A percentile compares a stretch with the other conserved stretches of the same genome.
phyloP scores from a whole-genome alignment of 2,888 invertebrate species.

The Amiota communis region DNA sequence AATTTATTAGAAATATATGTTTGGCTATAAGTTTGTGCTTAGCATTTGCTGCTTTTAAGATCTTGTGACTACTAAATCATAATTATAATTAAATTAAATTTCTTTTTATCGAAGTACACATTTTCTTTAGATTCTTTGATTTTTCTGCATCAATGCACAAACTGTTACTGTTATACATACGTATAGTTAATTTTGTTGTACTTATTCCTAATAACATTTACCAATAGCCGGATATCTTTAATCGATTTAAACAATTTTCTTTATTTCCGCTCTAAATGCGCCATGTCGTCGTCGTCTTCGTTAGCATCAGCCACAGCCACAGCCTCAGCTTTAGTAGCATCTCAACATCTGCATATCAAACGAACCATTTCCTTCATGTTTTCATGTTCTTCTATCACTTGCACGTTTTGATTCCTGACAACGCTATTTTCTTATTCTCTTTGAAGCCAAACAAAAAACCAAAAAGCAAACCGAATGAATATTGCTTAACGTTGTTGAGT shows the following conservation, averaged over 20 bases:
- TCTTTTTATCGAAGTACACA: no score
- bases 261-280: constrained; percentile 50
- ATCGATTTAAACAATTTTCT: constrained; percentile 62
- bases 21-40: no score
- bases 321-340: no score
- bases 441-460: constrained; percentile 10
- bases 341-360: neutral
- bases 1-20: no score
- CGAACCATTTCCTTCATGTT: neutral
- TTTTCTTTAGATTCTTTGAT: neutral
- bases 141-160: constrained; percentile 15
- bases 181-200: neutral
- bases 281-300: neutral
- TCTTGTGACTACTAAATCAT: no score
- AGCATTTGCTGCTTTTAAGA: no score
- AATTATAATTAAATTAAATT: no score
- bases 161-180: neutral
- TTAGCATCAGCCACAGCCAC: no score
- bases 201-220: constrained; percentile 20
- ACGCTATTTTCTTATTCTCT: constrained; percentile 3
- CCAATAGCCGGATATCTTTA: constrained; percentile 49
- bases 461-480: neutral
- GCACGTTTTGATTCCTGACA: neutral
- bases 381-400: neutral
- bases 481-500: neutral